A percentile compares a stretch with the other conserved stretches of the same genome.
Conservation (phyloP, 2,113 vertebrate species). For the Cygnus atratus region DNA sequence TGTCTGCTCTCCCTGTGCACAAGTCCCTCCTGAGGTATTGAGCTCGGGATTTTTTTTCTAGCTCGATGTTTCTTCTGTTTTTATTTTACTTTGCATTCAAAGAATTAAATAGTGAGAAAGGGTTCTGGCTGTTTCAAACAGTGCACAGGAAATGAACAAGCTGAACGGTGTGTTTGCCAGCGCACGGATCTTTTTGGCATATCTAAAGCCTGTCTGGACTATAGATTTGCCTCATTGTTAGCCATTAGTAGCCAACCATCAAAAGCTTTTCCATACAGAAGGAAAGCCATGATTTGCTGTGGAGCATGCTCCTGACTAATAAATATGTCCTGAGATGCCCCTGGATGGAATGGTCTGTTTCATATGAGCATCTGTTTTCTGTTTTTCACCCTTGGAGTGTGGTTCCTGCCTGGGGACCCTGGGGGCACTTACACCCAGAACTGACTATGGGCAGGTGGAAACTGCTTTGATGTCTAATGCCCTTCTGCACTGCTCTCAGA, state of each 20-base stretch:
- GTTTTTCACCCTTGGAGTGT: background rate
- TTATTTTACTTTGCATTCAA: constrained; percentile 46
- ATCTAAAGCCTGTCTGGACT: background rate
- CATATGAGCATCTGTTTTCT: constrained; percentile 27
- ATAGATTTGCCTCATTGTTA: background rate
- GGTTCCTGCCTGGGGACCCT: background rate
- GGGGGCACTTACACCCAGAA: background rate
- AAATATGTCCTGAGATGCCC: constrained; percentile 22
- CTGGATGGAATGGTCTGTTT: constrained; percentile 9
- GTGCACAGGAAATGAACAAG: background rate
- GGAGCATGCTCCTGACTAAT: background rate
- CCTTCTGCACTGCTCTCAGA: background rate
- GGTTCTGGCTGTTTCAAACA: constrained; percentile 10
- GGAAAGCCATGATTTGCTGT: background rate
- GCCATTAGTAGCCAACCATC: constrained; percentile 34
- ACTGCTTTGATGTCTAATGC: background rate
- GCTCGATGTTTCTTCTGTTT: constrained; percentile 31
- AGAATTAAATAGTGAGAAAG: constrained; percentile 20
- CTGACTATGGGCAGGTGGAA: background rate
- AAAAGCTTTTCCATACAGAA: constrained; percentile 17
- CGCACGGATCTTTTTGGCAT: background rate
- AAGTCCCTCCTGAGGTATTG: background rate
- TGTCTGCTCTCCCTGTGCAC: background rate
- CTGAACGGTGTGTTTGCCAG: background rate
- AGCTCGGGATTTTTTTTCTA: background rate